These are phyloP conservation scores for Syngnathus floridae DNA, from an alignment of 2,113 vertebrate species.

Conservation along the genomic window DNA sequence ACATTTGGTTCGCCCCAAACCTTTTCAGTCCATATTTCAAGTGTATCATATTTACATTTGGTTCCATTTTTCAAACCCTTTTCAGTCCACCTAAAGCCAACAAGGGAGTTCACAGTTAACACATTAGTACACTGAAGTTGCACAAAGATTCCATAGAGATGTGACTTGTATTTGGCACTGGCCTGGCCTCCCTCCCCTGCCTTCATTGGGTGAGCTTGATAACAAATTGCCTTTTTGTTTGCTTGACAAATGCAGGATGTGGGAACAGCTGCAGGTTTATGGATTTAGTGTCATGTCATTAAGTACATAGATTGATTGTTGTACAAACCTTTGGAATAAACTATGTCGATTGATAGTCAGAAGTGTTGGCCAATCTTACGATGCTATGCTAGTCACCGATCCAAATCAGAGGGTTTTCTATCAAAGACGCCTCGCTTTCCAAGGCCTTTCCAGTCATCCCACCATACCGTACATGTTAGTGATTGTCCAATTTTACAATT, in stretches of 20 bases:
- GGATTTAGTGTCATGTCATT: slow-evolving; percentile 11
- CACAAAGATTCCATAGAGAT: slow-evolving; percentile 1
- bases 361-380: too few species aligned
- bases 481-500: neutral
- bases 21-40: too few species aligned
- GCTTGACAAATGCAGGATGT: slow-evolving; percentile 5
- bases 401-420: neutral
- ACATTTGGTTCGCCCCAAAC: too few species aligned
- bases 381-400: neutral
- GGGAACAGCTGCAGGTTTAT: slow-evolving; percentile 11
- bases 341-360: too few species aligned
- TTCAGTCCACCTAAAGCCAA: slow-evolving; percentile 15
- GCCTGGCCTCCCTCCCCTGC: slow-evolving; percentile 3
- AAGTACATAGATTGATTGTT: neutral
- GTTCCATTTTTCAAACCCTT: too few species aligned
- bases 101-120: slow-evolving; percentile 25
- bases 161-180: slow-evolving; percentile 13
- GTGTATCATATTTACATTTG: too few species aligned
- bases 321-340: neutral
- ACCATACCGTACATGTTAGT: neutral
- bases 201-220: slow-evolving; percentile 33
- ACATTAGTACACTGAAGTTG: slow-evolving; percentile 25
- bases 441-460: slow-evolving; percentile 3
- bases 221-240: slow-evolving; percentile 27
- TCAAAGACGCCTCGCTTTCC: neutral